Evolutionary conservation across 2,797 vertebrate genomes (phyloP), one percentile per base, ranked within the genome.

Genomic region (Periophthalmus magnuspinnatus): DNA sequence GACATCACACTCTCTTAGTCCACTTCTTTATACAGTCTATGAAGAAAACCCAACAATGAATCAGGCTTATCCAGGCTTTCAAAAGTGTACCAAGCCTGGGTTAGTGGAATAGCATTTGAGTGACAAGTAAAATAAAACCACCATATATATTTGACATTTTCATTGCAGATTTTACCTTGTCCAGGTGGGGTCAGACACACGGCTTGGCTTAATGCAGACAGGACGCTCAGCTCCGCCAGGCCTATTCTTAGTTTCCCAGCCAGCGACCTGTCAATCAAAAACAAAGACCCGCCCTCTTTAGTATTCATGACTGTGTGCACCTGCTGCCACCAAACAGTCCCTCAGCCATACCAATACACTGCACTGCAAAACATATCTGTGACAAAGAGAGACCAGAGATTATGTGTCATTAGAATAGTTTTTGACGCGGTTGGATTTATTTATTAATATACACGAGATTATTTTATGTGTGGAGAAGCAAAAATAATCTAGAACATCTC

Each of bases 211-310:
- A 98, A 85, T 2, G 95, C 95, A 0, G 93, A 88, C 52, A 97
- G 87, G 70, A 97, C 93, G 0, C 96, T 97, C 82, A 95, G 96
- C 81, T 97, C 96, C 0, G 96, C 96, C 81, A 98, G 87, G 63
- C 96, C 96, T 0, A 98, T 96, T 70, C 96, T 92, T 76, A 98
- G 92, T 78, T 96, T 96, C 75, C 96, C 96, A 0, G 95, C 95
- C 75, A 98, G 84, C 6, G 96, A 95, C 89, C 96, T 97, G 88
- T 70, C 88, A 80, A 79, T 89, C 74, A 86, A 41, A 83, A 70
- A n/a, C 73, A 80, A 62, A 69, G 66, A 38, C 77, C 59, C 72
- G 67, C 36, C 60, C 71, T 59, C 57, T 45, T 50, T 77, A 67
- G 45, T 0, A 59, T 19, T 2, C 38, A 72, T 0, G 19, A 24